Percentiles rank a stretch among this genome's conserved stretches.
Conservation (phyloP, 2,797 vertebrate genomes). For the Syngnathus acus region DNA sequence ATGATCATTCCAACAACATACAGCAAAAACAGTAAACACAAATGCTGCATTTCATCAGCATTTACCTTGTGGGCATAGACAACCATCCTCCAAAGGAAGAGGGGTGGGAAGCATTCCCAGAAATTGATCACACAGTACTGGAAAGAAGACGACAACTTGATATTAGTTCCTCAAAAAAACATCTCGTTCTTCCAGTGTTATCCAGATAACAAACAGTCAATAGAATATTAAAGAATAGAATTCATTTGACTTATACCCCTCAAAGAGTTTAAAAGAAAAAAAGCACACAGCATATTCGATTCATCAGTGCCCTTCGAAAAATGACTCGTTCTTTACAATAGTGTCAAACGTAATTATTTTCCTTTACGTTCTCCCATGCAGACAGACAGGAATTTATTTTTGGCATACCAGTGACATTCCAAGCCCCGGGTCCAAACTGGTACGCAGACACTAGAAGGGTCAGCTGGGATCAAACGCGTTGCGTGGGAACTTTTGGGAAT, state of each 20-base stretch:
- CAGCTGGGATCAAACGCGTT: conserved; percentile 2
- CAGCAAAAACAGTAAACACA: no score
- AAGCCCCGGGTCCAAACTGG: conserved; percentile 1
- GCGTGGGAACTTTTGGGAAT: conserved; percentile 3
- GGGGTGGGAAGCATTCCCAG: not conserved
- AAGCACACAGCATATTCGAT: not conserved
- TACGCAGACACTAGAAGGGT: conserved; percentile 1
- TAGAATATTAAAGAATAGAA: not conserved
- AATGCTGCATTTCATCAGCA: not conserved
- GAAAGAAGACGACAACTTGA: not conserved
- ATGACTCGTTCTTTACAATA: not conserved
- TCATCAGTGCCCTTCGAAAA: not conserved
- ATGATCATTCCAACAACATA: not conserved
- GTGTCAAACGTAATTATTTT: not conserved
- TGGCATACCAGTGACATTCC: conserved; percentile 5
- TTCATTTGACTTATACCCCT: not conserved
- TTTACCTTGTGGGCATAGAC: not conserved
- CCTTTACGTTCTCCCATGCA: conserved; percentile 7
- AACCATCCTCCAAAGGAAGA: not conserved
- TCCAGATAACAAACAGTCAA: not conserved
- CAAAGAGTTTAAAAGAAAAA: not conserved
- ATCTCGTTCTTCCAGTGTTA: not conserved
- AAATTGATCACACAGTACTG: not conserved
- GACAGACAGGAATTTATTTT: conserved; percentile 7
- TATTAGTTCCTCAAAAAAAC: not conserved